These are phyloP conservation scores for Actenoides hombroni DNA, from an alignment of 2,113 vertebrate species.

Conservation along the genomic window DNA sequence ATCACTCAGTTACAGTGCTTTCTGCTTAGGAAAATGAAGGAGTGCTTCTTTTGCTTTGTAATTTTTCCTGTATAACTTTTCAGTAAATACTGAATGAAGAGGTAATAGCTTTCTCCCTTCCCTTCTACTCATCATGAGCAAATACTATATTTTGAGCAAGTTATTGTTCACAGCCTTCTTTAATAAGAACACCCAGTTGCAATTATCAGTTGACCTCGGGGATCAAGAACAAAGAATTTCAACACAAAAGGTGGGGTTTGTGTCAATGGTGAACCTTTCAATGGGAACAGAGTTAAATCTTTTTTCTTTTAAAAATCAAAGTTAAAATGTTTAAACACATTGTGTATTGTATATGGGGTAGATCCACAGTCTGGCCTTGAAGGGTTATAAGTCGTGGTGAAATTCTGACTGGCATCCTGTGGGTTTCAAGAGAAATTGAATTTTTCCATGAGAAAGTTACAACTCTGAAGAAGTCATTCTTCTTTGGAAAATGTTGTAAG, in stretches of 20 bases:
- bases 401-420: not conserved
- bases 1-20: not conserved
- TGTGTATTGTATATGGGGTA: not conserved
- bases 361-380: not conserved
- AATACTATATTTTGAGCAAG: not conserved
- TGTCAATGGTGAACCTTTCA: not conserved
- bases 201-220: not conserved
- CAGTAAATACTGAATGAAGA: not conserved
- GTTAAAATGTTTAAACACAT: not conserved
- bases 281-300: not conserved
- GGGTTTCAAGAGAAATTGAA: not conserved
- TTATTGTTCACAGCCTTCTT: not conserved
- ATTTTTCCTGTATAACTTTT: slow-evolving; percentile 15
- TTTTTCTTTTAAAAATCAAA: not conserved
- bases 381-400: not conserved
- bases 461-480: not conserved
- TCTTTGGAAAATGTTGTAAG: not conserved
- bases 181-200: not conserved
- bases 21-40: not conserved
- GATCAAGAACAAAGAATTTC: not conserved
- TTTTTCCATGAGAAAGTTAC: not conserved
- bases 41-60: not conserved
- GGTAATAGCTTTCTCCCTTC: not conserved
- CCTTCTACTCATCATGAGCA: not conserved
- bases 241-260: not conserved